Evolutionary conservation across 2,888 invertebrate species (phyloP), one percentile per base, ranked within the genome.

Genomic region (Eretmocerus hayati): DNA sequence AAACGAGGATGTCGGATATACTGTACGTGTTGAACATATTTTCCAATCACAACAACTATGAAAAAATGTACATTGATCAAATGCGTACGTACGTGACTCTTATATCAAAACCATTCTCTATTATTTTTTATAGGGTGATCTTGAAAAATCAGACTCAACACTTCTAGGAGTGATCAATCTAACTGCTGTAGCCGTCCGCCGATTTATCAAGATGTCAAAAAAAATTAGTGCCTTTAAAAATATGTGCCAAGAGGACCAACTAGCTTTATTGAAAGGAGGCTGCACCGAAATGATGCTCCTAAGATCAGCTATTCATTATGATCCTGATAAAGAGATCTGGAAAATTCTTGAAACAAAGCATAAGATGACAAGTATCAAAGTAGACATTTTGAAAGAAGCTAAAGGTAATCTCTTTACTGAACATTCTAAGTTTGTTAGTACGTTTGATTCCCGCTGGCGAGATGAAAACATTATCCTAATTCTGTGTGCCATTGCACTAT

Each of bases 271-370:
- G 8, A 94, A 93, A 70, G 93, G 94, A 1, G 93, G 95, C 2
- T 93, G 93, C 65, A 93, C 92, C 40, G 96, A 97, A 74, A 88
- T 97, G 84, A 87, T 97, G 84, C 87, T 97, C 49, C 78, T 97
- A 43, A 78, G 94, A 13, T 93, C 95, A 56, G 90, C 90, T 0
- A 87, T 90, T 77, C 89, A 88, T 39, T 97, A 93, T 65, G 92
- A 95, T 66, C 83, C 84, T 1, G 89, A 88, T 58, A 82, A 85
- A 58, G 86, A 91, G 62, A 85, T 86, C 42, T 97, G 96, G 96
- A 87, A 87, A 83, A 83, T 90, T 54, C 90, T 89, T 0, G 87
- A 88, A 68, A 81, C 81, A 56, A 83, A 85, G 61, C 84, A 85
- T 57, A 80, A 81, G 55, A 80, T 84, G 72, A 80, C 84, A 37